A percentile compares a stretch with the other conserved stretches of the same genome.
Evolutionary conservation across 2,113 vertebrate species (phyloP).

Genomic region (Desmodus rotundus): DNA sequence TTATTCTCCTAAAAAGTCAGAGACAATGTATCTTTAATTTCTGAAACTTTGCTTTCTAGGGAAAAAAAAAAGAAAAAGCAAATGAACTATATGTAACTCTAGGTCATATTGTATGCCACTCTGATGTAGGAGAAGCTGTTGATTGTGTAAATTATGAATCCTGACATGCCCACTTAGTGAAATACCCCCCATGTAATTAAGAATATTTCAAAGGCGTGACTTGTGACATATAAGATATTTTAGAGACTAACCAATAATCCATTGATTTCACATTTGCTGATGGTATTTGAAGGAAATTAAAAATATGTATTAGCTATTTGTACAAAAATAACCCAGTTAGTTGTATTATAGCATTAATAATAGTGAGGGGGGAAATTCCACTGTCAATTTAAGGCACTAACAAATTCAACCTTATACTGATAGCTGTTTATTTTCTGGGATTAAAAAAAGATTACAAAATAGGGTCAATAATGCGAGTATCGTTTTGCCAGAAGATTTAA

Average conservation of each 20-base stretch:
- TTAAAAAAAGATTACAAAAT: constrained; percentile 22
- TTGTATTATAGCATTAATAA: background rate
- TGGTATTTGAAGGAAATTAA: constrained; percentile 40
- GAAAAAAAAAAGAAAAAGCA: background rate
- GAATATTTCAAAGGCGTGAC: background rate
- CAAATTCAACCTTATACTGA: background rate
- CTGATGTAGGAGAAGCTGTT: background rate
- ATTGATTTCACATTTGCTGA: background rate
- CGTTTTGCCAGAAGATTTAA: background rate
- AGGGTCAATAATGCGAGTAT: background rate
- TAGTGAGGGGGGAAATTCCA: background rate
- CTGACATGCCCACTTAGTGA: background rate
- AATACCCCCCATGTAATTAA: background rate
- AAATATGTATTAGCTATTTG: background rate
- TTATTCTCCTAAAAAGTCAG: background rate
- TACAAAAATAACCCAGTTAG: background rate
- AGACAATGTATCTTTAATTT: background rate
- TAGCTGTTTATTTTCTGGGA: constrained; percentile 43
- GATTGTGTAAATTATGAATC: background rate
- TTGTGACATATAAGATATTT: background rate
- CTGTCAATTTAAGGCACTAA: constrained; percentile 9
- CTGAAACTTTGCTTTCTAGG: background rate
- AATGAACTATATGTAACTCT: background rate
- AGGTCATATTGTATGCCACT: background rate
- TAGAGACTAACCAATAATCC: background rate